These are phyloP conservation scores for Euthynnus affinis DNA, from an alignment of 2,797 vertebrate species.

Conservation along the genomic window DNA sequence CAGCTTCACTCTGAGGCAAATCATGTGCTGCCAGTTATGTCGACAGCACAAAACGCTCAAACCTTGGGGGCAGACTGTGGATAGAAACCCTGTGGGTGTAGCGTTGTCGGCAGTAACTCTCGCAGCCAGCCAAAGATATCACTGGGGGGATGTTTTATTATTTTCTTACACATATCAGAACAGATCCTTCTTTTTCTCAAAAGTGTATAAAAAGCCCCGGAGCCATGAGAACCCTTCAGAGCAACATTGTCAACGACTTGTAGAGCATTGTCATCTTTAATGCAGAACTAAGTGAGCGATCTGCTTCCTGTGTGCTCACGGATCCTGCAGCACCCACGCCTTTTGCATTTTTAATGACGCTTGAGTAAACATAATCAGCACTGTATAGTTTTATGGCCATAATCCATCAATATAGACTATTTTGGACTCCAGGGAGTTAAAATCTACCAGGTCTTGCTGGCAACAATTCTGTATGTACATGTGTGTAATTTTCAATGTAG, in stretches of 20 bases:
- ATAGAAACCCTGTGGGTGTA: conserved; percentile 14
- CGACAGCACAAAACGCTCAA: conserved; percentile 4
- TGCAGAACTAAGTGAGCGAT: conserved; percentile 36
- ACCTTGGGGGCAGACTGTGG: conserved; percentile 9
- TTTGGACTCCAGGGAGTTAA: conserved; percentile 21
- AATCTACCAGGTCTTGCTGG: not conserved
- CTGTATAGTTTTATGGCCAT: conserved; percentile 47
- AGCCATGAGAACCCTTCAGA: conserved; percentile 29
- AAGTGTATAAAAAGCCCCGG: conserved; percentile 21
- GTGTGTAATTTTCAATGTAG: not conserved
- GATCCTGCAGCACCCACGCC: conserved; percentile 9
- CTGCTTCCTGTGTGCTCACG: conserved; percentile 9
- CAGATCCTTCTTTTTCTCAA: not conserved
- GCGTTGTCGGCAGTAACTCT: not conserved
- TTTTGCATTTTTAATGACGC: conserved; percentile 18
- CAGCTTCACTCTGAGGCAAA: not conserved
- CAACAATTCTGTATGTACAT: not conserved
- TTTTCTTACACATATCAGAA: conserved; percentile 27
- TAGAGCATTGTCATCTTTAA: conserved; percentile 17
- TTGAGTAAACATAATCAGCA: conserved; percentile 28
- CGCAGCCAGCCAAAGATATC: conserved; percentile 18
- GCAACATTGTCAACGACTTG: not conserved
- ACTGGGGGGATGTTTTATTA: conserved; percentile 24
- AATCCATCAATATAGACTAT: conserved; percentile 33
- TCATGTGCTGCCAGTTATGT: conserved; percentile 6